phyloP scores from a whole-genome alignment of 2,113 vertebrate species.

The Ciconia boyciana region DNA sequence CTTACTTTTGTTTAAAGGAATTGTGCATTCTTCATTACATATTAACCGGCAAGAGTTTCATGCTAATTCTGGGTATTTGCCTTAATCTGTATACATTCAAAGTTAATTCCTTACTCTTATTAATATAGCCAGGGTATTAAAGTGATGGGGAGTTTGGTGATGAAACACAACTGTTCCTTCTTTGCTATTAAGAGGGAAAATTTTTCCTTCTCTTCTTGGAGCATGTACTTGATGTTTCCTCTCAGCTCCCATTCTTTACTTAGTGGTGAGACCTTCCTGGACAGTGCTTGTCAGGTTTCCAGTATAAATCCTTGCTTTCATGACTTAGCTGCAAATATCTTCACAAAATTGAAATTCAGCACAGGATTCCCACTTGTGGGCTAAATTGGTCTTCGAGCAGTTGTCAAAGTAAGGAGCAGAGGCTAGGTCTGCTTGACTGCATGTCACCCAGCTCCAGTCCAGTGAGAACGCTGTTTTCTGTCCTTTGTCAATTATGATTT shows the following conservation, averaged over 20 bases:
- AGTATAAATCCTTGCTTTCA: not conserved
- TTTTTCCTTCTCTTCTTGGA: not conserved
- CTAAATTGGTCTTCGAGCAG: not conserved
- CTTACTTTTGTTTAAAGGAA: slow-evolving; percentile 29
- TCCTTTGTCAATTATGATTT: not conserved
- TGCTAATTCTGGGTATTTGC: not conserved
- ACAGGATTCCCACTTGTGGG: not conserved
- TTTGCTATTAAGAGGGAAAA: not conserved
- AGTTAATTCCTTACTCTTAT: not conserved
- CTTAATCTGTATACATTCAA: not conserved
- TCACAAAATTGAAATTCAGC: not conserved
- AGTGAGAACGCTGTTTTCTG: not conserved
- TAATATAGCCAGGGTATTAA: not conserved
- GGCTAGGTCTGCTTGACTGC: not conserved
- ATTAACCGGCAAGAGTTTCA: not conserved
- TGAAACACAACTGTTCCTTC: not conserved
- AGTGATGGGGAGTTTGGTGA: not conserved
- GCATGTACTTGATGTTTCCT: not conserved
- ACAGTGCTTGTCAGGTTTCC: not conserved
- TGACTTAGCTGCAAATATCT: not conserved
- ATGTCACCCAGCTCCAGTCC: not conserved
- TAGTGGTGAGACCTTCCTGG: not conserved
- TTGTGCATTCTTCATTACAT: slow-evolving; percentile 1
- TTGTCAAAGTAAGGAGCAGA: not conserved
- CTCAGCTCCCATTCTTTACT: not conserved